These are phyloP conservation scores for Mormyrus hasselquistii DNA, from an alignment of 2,797 vertebrate genomes.

Conservation along the genomic window DNA sequence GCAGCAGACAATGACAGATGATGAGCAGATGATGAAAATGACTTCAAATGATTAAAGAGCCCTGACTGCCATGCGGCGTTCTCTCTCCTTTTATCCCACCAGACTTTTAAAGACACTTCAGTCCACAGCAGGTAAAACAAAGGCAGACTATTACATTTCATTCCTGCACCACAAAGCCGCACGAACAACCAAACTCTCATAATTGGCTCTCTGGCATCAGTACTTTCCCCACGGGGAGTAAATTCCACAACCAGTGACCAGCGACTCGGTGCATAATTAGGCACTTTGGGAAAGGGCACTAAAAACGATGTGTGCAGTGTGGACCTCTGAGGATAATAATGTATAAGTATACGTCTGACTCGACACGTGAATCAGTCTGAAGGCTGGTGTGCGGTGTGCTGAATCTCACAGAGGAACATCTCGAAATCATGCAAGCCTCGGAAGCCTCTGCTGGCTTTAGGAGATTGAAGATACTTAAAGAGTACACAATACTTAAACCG, in stretches of 20 bases:
- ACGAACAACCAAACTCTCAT: not conserved
- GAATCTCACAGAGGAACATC: not conserved
- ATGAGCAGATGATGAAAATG: not conserved
- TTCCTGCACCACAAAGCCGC: not conserved
- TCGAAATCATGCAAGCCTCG: not conserved
- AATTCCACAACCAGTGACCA: not conserved
- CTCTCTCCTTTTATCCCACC: not conserved
- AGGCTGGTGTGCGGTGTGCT: not conserved
- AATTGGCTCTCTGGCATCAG: not conserved
- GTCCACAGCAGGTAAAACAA: not conserved
- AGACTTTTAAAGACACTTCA: not conserved
- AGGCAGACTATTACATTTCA: not conserved
- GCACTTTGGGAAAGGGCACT: not conserved
- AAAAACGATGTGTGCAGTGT: not conserved
- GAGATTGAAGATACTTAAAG: not conserved
- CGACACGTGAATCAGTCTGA: not conserved
- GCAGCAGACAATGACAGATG: not conserved
- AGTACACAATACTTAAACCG: not conserved
- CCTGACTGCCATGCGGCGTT: not conserved
- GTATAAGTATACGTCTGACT: not conserved
- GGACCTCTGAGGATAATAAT: not conserved
- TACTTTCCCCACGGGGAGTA: conserved; percentile 7
- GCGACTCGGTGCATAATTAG: not conserved
- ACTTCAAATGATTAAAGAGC: not conserved
- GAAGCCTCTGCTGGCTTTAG: not conserved